Base-by-base conservation (phyloP, 2,888 invertebrate genomes). In the Trichacis sp. region DNA sequence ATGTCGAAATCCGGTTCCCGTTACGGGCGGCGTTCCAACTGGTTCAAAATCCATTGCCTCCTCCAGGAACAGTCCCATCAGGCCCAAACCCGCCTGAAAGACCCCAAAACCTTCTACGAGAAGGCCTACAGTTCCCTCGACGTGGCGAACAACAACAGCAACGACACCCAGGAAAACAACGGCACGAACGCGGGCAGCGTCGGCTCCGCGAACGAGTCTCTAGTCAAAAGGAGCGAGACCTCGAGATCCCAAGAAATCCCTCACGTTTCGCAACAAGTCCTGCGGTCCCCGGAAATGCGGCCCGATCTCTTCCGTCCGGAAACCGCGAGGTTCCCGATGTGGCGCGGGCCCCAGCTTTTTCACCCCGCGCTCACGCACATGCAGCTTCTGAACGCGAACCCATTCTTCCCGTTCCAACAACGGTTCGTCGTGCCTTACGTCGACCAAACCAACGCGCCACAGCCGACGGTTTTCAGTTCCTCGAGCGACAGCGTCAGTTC, bases 1-100 rank as follows among this genome's bases (percentile, higher is more conserved):
- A 96, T 96, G 95, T 94, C 94, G 17, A 95, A 96, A 84, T 93
- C 93, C 55, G 95, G 95, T 9, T 96, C 95, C 0, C 88, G 95
- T 52, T 96, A 95, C 82, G 96, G 96, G 0, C 88, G 95, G 19
- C 88, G 95, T 51, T 95, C 95, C 49, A 96, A 96, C 85, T 96
- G 95, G 95, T 96, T 96, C 87, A 96, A 96, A 85, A 95, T 95
- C 73, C 95, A 95, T 81, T 95, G 95, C 72, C 84, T 89, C 3
- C 86, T 89, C 1, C 88, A 89, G 71, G 88, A 88, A 65, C 88
- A 85, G 40, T 76, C 81, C 9, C 83, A 84, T 33, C 82, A 82
- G 67, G 78, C 76, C 1, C 78, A 79, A 12, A 75, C 76, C 6
- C 77, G 80, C 0, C 64, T 77, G 4, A 82, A 81, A 57, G 79